Evolutionary conservation across 53 echinoderm and acorn worm species (phyloP), one percentile per base, ranked within the genome.

Genomic region (Paelopatides confundens): DNA sequence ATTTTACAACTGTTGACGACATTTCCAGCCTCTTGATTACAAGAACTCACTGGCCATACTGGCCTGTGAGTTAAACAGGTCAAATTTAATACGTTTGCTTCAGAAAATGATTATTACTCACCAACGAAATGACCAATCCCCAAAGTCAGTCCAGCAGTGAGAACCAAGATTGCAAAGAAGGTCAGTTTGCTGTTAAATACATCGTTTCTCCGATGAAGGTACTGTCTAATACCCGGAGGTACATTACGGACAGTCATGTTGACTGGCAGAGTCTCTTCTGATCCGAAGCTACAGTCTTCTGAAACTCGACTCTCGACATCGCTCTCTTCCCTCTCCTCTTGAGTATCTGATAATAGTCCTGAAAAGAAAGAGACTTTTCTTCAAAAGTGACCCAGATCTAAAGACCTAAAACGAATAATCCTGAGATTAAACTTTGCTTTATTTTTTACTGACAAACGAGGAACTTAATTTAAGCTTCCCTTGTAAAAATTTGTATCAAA

Each of bases 41-140:
- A n/a, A n/a, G n/a, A n/a, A n/a, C n/a, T n/a, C n/a, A n/a, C n/a
- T n/a, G n/a, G n/a, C n/a, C n/a, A n/a, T n/a, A n/a, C n/a, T n/a
- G n/a, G n/a, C n/a, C n/a, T n/a, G n/a, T n/a, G n/a, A n/a, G n/a
- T n/a, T n/a, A 43, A 43, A 43, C 43, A 43, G 8, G 43, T 43
- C 43, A 43, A 12, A n/a, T 0, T 43, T 12, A 43, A 3, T 43
- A 0, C 12, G 43, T 43, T 43, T 43, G 43, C 43, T 43, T 43
- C 43, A 43, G 43, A 43, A n/a, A 12, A 43, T 43, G 43, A 43
- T 43, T 43, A 43, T 43, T 24, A 50, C 92, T 86, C 91, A 96
- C 96, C 96, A 76, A 96, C 90, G 46, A 91, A 96, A 62, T 96
- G 96, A 14, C 96, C 96, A 30, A 96, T 88, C n/a, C 93, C 94